Percentiles rank a stretch among this genome's conserved stretches.
phyloP scores from a whole-genome alignment of 2,113 vertebrate genomes.

The Brachyistius frenatus region DNA sequence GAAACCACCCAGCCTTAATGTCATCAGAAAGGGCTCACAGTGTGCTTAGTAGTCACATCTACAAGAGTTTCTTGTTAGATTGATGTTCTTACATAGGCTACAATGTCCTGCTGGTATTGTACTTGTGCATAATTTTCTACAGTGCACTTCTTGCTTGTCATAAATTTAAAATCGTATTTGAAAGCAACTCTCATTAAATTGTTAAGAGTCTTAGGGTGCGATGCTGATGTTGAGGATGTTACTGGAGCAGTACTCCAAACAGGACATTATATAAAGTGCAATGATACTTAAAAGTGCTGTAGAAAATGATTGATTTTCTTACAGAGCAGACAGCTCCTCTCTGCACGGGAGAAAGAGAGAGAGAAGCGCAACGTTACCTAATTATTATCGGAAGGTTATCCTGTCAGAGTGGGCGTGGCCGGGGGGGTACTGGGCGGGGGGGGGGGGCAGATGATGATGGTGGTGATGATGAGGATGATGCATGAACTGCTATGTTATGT shows the following conservation, averaged over 20 bases:
- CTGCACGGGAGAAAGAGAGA: conserved; percentile 1
- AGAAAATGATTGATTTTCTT: neutral
- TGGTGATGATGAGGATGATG: conserved; percentile 47
- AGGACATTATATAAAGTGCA: conserved; percentile 11
- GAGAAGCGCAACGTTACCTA: conserved; percentile 70
- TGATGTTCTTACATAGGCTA: too few species aligned
- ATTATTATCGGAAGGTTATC: conserved; percentile 65
- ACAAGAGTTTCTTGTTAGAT: too few species aligned
- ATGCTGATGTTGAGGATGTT: too few species aligned
- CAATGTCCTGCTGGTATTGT: too few species aligned
- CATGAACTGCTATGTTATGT: conserved; percentile 40
- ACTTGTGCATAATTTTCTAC: too few species aligned
- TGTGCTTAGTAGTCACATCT: too few species aligned
- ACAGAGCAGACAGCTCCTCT: neutral
- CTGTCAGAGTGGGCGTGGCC: conserved; percentile 39
- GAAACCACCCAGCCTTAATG: too few species aligned
- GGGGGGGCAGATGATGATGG: conserved; percentile 51
- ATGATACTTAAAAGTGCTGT: conserved; percentile 4
- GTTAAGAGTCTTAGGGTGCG: too few species aligned
- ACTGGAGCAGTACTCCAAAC: neutral
- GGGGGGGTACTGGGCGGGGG: conserved; percentile 22
- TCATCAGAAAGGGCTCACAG: too few species aligned
- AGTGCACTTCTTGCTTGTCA: too few species aligned
- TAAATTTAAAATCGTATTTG: too few species aligned
- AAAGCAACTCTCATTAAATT: too few species aligned